Evolutionary conservation across 2,888 invertebrate genomes (phyloP).

Genomic region (Drosophila incognita): DNA sequence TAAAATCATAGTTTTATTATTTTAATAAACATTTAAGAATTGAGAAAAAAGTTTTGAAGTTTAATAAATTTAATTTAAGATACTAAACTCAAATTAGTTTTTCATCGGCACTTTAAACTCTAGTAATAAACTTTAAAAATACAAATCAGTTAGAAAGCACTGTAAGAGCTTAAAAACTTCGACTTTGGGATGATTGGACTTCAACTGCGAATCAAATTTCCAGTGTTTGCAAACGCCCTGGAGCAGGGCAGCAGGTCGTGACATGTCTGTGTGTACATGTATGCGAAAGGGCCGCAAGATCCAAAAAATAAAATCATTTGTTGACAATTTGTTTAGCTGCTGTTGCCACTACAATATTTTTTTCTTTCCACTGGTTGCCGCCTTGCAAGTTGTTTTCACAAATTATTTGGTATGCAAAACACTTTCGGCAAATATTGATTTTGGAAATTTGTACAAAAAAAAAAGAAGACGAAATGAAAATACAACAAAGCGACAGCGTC

Average conservation of each 20-base stretch:
- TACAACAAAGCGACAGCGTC: slow-evolving; percentile 44
- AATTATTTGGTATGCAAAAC: slow-evolving; percentile 82
- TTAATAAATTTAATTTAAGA: neutral
- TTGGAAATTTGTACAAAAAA: slow-evolving; percentile 80
- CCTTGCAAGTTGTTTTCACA: slow-evolving; percentile 69
- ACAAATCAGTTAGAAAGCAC: neutral
- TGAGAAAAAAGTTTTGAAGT: neutral
- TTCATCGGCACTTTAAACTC: too few relatives aligned
- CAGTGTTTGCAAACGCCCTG: slow-evolving; percentile 57
- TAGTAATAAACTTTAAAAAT: neutral
- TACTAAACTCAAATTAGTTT: neutral
- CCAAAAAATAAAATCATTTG: slow-evolving; percentile 74
- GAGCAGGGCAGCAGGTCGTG: slow-evolving; percentile 52
- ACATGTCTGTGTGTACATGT: slow-evolving; percentile 47
- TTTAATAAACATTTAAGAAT: neutral
- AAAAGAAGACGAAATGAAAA: slow-evolving; percentile 45
- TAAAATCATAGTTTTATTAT: neutral
- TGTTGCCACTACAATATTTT: slow-evolving; percentile 77
- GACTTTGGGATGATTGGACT: slow-evolving; percentile 35
- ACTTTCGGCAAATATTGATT: slow-evolving; percentile 83
- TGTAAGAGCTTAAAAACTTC: slow-evolving; percentile 27
- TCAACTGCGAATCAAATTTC: slow-evolving; percentile 68
- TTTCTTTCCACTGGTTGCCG: slow-evolving; percentile 4
- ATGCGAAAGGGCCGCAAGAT: slow-evolving; percentile 47
- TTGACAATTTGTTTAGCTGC: slow-evolving; percentile 81